Percentiles rank a stretch among this genome's conserved stretches.
Evolutionary conservation across 2,888 invertebrate genomes (phyloP).

Genomic region (Incurvaria masculella): DNA sequence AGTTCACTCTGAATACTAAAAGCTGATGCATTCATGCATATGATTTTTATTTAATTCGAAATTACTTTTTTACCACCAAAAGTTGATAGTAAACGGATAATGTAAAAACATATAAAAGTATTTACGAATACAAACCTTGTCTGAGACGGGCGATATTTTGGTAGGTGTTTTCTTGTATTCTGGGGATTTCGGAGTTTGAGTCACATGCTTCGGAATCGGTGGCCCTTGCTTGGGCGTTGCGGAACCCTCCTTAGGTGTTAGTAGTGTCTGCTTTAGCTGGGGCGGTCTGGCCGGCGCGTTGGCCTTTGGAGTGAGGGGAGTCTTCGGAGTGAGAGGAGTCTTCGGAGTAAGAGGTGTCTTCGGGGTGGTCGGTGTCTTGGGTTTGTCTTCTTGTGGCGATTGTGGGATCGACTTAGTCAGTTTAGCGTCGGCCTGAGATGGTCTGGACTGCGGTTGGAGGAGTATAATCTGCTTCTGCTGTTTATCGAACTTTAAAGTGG

Average conservation of each 20-base stretch:
- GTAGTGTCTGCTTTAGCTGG: background rate
- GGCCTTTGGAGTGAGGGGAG: slow-evolving; percentile 7
- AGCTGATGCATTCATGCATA: too few relatives aligned
- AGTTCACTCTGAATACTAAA: too few relatives aligned
- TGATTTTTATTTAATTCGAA: too few relatives aligned
- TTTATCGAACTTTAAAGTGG: slow-evolving; percentile 47
- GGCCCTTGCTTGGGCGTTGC: slow-evolving; percentile 14
- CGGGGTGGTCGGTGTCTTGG: slow-evolving; percentile 23
- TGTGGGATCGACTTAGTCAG: slow-evolving; percentile 20
- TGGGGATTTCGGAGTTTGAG: slow-evolving; percentile 17
- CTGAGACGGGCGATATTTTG: too few relatives aligned
- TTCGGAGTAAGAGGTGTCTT: slow-evolving; percentile 22
- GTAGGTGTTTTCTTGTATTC: too few relatives aligned
- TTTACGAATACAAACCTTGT: too few relatives aligned
- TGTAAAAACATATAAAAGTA: too few relatives aligned
- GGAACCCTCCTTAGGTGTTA: slow-evolving; percentile 19
- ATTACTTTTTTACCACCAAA: too few relatives aligned
- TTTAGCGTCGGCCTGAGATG: slow-evolving; percentile 13
- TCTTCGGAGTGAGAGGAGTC: slow-evolving; percentile 6
- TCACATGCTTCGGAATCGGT: slow-evolving; percentile 20
- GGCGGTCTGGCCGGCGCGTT: slow-evolving; percentile 3
- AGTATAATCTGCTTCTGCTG: slow-evolving; percentile 18
- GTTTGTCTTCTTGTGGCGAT: slow-evolving; percentile 25
- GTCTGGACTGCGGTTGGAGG: slow-evolving; percentile 25
- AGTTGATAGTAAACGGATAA: too few relatives aligned